phyloP scores from a whole-genome alignment of 2,797 vertebrate genomes.

The Bucorvus abyssinicus region DNA sequence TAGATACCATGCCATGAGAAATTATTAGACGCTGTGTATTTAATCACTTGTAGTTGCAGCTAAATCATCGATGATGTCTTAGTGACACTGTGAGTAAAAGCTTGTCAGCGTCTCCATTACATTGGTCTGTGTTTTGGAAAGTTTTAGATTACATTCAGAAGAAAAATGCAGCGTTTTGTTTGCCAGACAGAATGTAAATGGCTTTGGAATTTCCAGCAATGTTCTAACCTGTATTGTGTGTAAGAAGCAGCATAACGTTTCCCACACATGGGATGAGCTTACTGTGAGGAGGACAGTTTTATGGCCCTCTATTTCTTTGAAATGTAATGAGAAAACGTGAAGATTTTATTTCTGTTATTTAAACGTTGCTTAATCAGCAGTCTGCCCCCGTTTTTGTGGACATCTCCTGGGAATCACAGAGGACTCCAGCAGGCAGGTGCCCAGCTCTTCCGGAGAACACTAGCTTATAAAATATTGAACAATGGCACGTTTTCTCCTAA shows the following conservation, averaged over 20 bases:
- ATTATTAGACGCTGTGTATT: background rate
- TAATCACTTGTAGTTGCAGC: background rate
- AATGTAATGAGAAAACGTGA: background rate
- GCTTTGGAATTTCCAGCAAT: constrained; percentile 13
- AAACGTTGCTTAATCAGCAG: constrained; percentile 16
- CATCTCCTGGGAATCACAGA: background rate
- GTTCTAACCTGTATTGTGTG: background rate
- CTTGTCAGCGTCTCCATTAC: constrained; percentile 1
- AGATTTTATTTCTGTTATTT: constrained; percentile 30
- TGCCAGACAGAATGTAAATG: constrained; percentile 22
- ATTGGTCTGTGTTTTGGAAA: constrained; percentile 3
- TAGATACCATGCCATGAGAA: background rate
- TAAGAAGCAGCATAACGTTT: background rate
- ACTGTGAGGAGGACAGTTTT: constrained; percentile 39
- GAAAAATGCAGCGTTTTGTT: background rate
- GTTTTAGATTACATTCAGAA: constrained; percentile 3
- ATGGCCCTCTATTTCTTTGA: constrained; percentile 21
- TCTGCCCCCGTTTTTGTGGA: background rate
- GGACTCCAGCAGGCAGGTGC: constrained; percentile 23
- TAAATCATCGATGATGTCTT: background rate
- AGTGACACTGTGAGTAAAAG: background rate
- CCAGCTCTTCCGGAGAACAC: constrained; percentile 15
- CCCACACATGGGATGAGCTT: constrained; percentile 17
- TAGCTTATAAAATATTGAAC: background rate
- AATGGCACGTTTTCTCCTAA: background rate